A percentile compares a stretch with the other conserved stretches of the same genome.
Conservation (phyloP, 2,888 invertebrate species). For the Troides helena region DNA sequence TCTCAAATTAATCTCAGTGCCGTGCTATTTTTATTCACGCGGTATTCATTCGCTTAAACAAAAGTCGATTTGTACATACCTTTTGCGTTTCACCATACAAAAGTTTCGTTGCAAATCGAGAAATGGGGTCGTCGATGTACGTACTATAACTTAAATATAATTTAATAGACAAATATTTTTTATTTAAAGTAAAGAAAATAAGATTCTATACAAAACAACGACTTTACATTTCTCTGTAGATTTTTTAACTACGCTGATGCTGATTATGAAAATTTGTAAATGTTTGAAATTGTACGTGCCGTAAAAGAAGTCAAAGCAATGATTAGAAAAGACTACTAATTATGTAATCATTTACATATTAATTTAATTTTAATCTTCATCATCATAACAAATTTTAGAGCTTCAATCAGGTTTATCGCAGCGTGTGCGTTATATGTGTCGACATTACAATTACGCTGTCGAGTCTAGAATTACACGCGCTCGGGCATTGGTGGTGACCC, state of each 20-base stretch:
- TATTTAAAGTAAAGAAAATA: not conserved
- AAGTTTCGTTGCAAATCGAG: slow-evolving; percentile 26
- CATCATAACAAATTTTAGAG: not conserved
- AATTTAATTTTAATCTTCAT: not conserved
- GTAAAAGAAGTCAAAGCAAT: too few relatives aligned
- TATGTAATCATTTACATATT: not conserved
- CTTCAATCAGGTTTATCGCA: not conserved
- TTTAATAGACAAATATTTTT: not conserved
- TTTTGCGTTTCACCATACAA: slow-evolving; percentile 19
- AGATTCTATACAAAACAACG: not conserved
- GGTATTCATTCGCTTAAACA: slow-evolving; percentile 27
- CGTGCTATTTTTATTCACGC: slow-evolving; percentile 25
- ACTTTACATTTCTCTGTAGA: not conserved
- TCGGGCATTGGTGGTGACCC: slow-evolving; percentile 51
- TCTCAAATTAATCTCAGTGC: slow-evolving; percentile 29
- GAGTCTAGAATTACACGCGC: slow-evolving; percentile 28
- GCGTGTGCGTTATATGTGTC: slow-evolving; percentile 29
- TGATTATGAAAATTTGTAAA: too few relatives aligned
- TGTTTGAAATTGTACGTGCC: too few relatives aligned
- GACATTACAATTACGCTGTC: slow-evolving; percentile 22
- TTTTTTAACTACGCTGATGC: not conserved
- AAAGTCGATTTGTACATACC: slow-evolving; percentile 26
- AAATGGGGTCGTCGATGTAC: slow-evolving; percentile 19
- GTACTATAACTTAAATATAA: not conserved
- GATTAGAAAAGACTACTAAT: too few relatives aligned